A percentile compares a stretch with the other conserved stretches of the same genome.
These are phyloP conservation scores for Thamnophis sirtalis DNA, from an alignment of 2,113 vertebrate genomes.

Conservation along the genomic window DNA sequence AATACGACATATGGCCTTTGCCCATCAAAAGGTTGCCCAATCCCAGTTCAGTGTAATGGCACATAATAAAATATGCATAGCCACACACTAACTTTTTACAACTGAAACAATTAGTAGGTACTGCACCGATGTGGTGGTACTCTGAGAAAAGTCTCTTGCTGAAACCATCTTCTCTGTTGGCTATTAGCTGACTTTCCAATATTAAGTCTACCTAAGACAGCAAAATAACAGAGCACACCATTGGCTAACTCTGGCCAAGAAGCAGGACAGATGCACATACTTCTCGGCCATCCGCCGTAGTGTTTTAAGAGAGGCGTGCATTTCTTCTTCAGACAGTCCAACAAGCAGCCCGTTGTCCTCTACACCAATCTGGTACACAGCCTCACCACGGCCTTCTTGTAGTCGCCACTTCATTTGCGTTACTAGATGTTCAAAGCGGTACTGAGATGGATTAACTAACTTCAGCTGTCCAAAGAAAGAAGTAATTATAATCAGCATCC, in stretches of 20 bases:
- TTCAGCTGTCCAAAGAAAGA: slow-evolving; percentile 77
- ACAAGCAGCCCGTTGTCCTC: slow-evolving; percentile 97
- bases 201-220: background rate
- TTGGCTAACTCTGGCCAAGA: background rate
- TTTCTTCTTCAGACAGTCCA: slow-evolving; percentile 91
- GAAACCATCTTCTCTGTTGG: background rate
- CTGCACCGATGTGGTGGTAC: background rate
- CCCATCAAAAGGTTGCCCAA: background rate
- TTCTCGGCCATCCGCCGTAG: slow-evolving; percentile 94
- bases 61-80: background rate
- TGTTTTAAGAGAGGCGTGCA: slow-evolving; percentile 91
- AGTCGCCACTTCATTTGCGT: slow-evolving; percentile 99
- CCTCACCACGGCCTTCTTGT: slow-evolving; percentile 95
- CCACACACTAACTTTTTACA: background rate
- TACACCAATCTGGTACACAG: slow-evolving; percentile 96
- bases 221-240: background rate
- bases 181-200: background rate
- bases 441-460: slow-evolving; percentile 93
- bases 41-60: background rate
- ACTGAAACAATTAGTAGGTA: background rate
- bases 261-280: slow-evolving; percentile 63
- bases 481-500: slow-evolving; percentile 11
- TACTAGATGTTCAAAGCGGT: slow-evolving; percentile 96
- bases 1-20: background rate
- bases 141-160: background rate